Evolutionary conservation across 1,140 invertebrate genomes (phyloP).

Genomic region (Probaryconus sp.): DNA sequence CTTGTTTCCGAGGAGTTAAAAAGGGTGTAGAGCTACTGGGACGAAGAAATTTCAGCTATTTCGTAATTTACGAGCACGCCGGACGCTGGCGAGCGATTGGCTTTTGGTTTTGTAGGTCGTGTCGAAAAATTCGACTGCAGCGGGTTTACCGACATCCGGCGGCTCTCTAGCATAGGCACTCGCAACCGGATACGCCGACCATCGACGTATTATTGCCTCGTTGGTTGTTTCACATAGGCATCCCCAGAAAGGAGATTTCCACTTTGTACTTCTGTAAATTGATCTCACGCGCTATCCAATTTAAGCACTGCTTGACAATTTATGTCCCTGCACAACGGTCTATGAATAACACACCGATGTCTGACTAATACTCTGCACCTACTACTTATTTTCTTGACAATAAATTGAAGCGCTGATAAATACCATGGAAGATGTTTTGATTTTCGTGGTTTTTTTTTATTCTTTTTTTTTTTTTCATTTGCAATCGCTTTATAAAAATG

Average conservation of each 20-base stretch:
- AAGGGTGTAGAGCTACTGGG: constrained; percentile 42
- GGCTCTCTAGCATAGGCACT: constrained; percentile 36
- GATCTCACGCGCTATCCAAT: constrained; percentile 25
- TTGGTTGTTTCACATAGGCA: constrained; percentile 13
- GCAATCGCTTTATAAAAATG: too few species aligned
- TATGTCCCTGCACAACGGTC: constrained; percentile 1
- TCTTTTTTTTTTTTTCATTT: too few species aligned
- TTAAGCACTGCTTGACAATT: constrained; percentile 23
- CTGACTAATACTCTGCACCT: too few species aligned
- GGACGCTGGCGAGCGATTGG: constrained; percentile 45
- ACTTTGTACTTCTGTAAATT: constrained; percentile 42
- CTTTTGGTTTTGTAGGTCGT: constrained; percentile 54
- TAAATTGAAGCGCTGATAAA: too few species aligned
- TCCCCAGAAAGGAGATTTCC: constrained; percentile 33
- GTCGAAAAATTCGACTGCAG: constrained; percentile 49
- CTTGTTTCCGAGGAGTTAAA: constrained; percentile 52
- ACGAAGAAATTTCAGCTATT: constrained; percentile 66
- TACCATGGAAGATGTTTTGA: too few species aligned
- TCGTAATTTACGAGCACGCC: constrained; percentile 58
- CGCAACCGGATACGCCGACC: constrained; percentile 38
- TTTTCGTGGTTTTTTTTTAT: too few species aligned
- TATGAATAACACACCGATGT: constrained; percentile 12
- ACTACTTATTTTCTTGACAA: constrained; percentile 20
- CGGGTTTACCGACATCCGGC: constrained; percentile 50
- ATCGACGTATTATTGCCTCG: constrained; percentile 47